phyloP scores from a whole-genome alignment of 2,113 vertebrate species.

The Terrapene triunguis region DNA sequence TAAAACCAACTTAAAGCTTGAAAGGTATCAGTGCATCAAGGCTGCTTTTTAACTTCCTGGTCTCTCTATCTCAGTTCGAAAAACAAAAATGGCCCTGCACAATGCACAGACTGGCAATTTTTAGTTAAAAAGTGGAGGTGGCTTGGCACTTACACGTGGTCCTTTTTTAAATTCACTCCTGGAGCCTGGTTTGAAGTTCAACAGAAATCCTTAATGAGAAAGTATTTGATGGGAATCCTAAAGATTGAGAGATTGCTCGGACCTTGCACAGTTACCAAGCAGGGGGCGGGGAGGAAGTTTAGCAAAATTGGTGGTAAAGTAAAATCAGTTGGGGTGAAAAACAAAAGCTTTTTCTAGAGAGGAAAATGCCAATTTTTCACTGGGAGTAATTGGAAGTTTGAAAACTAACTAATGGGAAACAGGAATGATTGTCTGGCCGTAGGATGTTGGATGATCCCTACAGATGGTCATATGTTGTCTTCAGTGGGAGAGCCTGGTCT shows the following conservation, averaged over 20 bases:
- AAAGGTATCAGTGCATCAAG: background rate
- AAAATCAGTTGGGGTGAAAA: background rate
- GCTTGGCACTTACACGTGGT: background rate
- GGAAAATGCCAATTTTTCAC: background rate
- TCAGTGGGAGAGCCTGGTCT: background rate
- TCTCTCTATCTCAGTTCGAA: background rate
- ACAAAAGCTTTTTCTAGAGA: background rate
- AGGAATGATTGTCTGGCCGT: background rate
- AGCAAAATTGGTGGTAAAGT: background rate
- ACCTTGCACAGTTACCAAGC: background rate
- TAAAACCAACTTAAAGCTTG: background rate
- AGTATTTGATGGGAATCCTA: background rate
- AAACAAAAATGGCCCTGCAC: background rate
- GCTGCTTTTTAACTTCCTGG: background rate
- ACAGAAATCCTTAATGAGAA: background rate
- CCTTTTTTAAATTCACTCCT: background rate
- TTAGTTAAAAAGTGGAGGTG: background rate
- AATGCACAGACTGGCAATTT: background rate
- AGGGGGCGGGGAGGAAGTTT: background rate
- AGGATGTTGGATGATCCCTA: background rate
- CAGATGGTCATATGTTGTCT: background rate
- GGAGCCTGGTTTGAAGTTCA: background rate
- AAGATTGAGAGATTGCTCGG: background rate
- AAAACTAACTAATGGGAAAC: background rate
- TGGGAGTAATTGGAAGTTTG: background rate